Conservation (phyloP, 2,888 invertebrate genomes). For the Pyrrhosoma nymphula region DNA sequence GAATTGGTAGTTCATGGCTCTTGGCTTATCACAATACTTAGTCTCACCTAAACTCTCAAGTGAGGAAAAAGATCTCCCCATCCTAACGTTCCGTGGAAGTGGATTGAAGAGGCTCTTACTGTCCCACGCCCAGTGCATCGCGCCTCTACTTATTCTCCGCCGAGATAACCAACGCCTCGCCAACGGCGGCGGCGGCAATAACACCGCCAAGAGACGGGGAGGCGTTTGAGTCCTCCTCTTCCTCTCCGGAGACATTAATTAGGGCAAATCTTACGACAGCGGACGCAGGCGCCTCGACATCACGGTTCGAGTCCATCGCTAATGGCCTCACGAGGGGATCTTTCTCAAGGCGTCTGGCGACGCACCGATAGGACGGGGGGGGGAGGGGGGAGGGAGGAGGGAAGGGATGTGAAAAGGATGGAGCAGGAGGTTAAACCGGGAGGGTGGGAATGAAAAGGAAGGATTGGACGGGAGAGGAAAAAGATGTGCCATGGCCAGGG, state of each 20-base stretch:
- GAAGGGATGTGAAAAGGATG: neutral
- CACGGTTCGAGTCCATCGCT: slow-evolving; percentile 55
- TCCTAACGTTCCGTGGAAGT: neutral
- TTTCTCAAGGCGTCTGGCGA: slow-evolving; percentile 48
- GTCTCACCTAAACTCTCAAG: neutral
- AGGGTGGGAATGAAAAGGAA: neutral
- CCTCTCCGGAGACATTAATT: slow-evolving; percentile 53
- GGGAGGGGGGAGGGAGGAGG: neutral
- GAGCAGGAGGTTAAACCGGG: neutral
- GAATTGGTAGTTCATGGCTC: neutral
- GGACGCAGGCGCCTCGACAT: slow-evolving; percentile 60
- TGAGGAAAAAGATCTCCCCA: neutral
- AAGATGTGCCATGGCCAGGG: neutral
- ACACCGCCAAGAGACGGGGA: neutral
- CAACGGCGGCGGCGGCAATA: neutral
- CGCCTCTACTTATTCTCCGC: neutral
- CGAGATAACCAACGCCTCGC: slow-evolving; percentile 20
- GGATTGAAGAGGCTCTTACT: slow-evolving; percentile 4
- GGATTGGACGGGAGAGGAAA: neutral
- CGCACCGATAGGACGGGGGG: neutral
- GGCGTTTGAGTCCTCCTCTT: neutral
- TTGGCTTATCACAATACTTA: neutral
- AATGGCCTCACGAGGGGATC: slow-evolving; percentile 39
- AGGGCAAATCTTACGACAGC: slow-evolving; percentile 52
- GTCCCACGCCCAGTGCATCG: neutral